A percentile compares a stretch with the other conserved stretches of the same genome.
These are phyloP conservation scores for Pao palembangensis DNA, from an alignment of 2,113 vertebrate genomes.

Conservation along the genomic window DNA sequence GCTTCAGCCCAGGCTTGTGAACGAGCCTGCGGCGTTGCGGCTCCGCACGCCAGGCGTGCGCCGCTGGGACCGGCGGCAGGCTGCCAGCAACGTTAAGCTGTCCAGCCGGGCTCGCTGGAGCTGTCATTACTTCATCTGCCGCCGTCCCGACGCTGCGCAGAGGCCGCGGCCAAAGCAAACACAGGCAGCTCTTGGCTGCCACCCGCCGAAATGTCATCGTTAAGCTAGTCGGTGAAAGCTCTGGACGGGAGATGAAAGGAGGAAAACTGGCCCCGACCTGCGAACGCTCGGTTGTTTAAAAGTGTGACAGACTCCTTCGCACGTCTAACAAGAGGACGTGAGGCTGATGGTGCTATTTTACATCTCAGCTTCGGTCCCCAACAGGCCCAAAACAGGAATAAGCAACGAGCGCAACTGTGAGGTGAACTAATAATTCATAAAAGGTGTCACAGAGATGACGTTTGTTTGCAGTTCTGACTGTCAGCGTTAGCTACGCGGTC, in stretches of 20 bases:
- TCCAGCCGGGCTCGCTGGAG: constrained; percentile 29
- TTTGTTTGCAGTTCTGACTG: no score
- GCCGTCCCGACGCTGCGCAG: constrained; percentile 25
- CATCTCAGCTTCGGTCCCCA: neutral
- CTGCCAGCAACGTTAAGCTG: constrained; percentile 23
- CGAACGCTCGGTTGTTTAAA: neutral
- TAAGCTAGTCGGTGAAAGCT: neutral
- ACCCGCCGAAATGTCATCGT: constrained; percentile 7
- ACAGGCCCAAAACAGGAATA: no score
- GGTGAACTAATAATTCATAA: no score
- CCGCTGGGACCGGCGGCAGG: neutral
- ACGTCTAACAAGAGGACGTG: neutral
- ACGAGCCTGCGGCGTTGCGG: constrained; percentile 33
- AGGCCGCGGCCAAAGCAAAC: constrained; percentile 31
- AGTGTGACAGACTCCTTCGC: neutral
- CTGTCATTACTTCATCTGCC: constrained; percentile 38
- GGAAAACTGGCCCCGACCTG: neutral
- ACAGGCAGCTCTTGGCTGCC: constrained; percentile 1
- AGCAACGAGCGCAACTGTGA: no score
- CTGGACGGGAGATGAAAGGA: neutral
- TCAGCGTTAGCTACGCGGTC: no score
- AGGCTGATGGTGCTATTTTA: neutral
- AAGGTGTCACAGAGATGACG: no score
- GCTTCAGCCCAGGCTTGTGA: constrained; percentile 24
- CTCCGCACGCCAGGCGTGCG: constrained; percentile 7